These are phyloP conservation scores for Drosophila mimetica DNA, from an alignment of 2,888 invertebrate genomes.

Conservation along the genomic window DNA sequence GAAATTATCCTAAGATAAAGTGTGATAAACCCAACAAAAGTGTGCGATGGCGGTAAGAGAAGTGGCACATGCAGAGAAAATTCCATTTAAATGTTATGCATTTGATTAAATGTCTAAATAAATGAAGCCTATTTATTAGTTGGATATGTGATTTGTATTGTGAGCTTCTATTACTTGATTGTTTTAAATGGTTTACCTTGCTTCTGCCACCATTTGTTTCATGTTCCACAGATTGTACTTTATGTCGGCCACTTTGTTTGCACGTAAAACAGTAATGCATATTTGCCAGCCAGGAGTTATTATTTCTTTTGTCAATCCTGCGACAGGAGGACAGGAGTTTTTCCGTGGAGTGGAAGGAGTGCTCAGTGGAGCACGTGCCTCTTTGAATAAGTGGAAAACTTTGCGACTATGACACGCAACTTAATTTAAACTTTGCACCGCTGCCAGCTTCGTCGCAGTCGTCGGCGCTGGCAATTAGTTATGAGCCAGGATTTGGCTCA, in stretches of 20 bases:
- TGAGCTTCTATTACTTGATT: not conserved
- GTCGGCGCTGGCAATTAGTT: conserved; percentile 56
- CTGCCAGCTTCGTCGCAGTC: conserved; percentile 19
- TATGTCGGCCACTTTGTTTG: not conserved
- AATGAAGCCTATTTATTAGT: conserved; percentile 32
- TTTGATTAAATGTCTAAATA: conserved; percentile 34
- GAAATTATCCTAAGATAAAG: conserved; percentile 35
- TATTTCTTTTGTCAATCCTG: not conserved
- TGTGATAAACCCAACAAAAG: conserved; percentile 36
- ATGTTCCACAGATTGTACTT: not conserved
- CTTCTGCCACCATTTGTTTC: not conserved
- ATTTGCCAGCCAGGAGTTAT: conserved; percentile 5
- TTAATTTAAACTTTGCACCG: conserved; percentile 65
- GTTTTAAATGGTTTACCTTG: not conserved
- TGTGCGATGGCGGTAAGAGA: not conserved
- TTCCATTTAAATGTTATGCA: conserved; percentile 41
- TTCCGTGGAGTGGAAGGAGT: conserved; percentile 8
- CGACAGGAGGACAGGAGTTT: not conserved
- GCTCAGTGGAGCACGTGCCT: conserved; percentile 25
- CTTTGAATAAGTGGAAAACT: conserved; percentile 53
- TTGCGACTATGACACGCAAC: conserved; percentile 66
- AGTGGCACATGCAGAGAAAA: conserved; percentile 10
- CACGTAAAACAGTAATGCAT: conserved; percentile 4
- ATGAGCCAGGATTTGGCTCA: conserved; percentile 48
- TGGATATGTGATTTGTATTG: not conserved